Conservation (phyloP, 2,888 invertebrate species). For the Lepetodrilus schrolli region DNA sequence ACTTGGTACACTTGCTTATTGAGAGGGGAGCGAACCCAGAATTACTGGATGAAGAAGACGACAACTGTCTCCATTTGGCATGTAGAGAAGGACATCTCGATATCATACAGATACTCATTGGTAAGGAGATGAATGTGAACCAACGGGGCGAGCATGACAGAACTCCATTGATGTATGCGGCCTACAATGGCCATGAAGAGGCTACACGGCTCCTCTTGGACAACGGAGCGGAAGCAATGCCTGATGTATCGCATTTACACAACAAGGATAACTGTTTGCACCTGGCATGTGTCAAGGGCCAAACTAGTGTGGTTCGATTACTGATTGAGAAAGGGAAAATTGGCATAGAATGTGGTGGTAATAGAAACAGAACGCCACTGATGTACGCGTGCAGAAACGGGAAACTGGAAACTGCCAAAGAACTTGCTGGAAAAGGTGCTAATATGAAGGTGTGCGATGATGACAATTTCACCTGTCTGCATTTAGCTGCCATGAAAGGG, state of each 20-base stretch:
- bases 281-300: conserved; percentile 4
- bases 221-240: not conserved
- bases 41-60: conserved; percentile 8
- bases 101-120: not conserved
- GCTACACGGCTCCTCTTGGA: not conserved
- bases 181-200: conserved; percentile 9
- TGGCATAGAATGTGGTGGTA: not conserved
- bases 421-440: not conserved
- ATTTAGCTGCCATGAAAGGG: not conserved
- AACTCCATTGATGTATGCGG: conserved; percentile 16
- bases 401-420: not conserved
- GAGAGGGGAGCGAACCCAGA: not conserved
- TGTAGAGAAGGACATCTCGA: not conserved
- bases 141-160: conserved; percentile 9
- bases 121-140: not conserved
- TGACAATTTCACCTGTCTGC: not conserved
- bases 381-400: conserved; percentile 21
- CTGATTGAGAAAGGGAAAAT: not conserved
- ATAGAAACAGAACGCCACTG: not conserved
- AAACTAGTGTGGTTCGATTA: not conserved
- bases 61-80: conserved; percentile 11
- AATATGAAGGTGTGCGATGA: not conserved
- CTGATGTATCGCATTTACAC: not conserved
- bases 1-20: not conserved
- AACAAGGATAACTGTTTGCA: conserved; percentile 1